phyloP scores from a whole-genome alignment of 2,888 invertebrate genomes.

The Eristalinus sepulchralis region DNA sequence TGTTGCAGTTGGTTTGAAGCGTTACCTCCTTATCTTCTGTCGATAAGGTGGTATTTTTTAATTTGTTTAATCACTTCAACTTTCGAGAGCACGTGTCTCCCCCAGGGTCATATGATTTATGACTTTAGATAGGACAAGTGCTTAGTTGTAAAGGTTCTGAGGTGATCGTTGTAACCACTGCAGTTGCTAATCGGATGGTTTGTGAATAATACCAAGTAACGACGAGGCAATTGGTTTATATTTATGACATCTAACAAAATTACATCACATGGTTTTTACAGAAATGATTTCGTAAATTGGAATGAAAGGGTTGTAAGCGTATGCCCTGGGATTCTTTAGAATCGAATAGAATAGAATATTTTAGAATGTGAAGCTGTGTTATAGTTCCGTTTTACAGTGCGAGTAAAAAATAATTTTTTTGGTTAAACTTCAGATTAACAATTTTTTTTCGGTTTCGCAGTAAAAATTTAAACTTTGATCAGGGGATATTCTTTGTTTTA shows the following conservation, averaged over 20 bases:
- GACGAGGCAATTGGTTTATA: neutral
- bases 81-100: neutral
- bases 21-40: neutral
- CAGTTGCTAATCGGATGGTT: slow-evolving; percentile 21
- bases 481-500: too few relatives aligned
- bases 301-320: neutral
- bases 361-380: too few relatives aligned
- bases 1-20: slow-evolving; percentile 8
- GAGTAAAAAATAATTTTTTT: too few relatives aligned
- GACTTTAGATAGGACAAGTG: neutral
- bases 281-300: slow-evolving; percentile 9
- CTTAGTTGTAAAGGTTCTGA: neutral
- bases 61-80: neutral
- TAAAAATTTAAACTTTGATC: too few relatives aligned
- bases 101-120: neutral
- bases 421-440: too few relatives aligned
- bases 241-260: slow-evolving; percentile 37
- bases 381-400: too few relatives aligned
- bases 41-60: slow-evolving; percentile 3
- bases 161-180: neutral
- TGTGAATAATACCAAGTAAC: slow-evolving; percentile 14
- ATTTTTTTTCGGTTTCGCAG: too few relatives aligned
- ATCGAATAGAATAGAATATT: too few relatives aligned
- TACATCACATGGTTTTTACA: slow-evolving; percentile 12
- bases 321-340: too few relatives aligned